Base-by-base conservation (phyloP, 2,797 vertebrate species). In the Hoplostethus atlanticus region DNA sequence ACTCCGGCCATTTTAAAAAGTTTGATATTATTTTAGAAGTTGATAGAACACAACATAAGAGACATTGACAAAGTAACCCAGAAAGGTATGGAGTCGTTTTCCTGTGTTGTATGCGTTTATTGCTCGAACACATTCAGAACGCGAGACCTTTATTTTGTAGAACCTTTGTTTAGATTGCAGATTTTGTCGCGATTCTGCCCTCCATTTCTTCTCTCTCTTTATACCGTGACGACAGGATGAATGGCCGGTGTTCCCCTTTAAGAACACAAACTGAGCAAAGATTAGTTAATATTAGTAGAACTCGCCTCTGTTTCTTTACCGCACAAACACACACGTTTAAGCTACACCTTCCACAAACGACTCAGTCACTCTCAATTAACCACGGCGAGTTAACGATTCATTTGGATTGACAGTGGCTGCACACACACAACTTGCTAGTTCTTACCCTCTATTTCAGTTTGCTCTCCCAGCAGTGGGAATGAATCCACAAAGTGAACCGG, bases 341-440 rank as follows among this genome's bases (percentile, higher is more conserved):
- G 72, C 77, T 64, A 78, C 40, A 61, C 58, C 25, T 12, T 30
- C 53, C 6, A 11, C 10, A 44, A 44, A 10, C 10, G 8, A 44
- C 42, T 44, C 13, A 15, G 80, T 79, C 62, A 74, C 58, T 68
- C 54, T 73, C 36, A n/a, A 58, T 0, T 4, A 80, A 60, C 71
- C 48, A 52, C 51, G 46, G 57, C 60, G 67, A 66, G 48, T 75
- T 25, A 66, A 63, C 68, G 58, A 83, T 76, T 88, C 28, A 80
- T 65, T 68, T 63, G 4, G 1, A 68, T 12, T 63, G 48, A 71
- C 68, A 55, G 52, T 8, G 0, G 34, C 54, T 60, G 59, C 42
- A 68, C 60, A 5, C 62, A 30, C 52, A 57, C 17, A 71, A 12
- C 17, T 48, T 31, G 65, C 55, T 47, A 57, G 9, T 50, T 70